phyloP scores from a whole-genome alignment of 2,113 vertebrate species.

The Girardinichthys multiradiatus region DNA sequence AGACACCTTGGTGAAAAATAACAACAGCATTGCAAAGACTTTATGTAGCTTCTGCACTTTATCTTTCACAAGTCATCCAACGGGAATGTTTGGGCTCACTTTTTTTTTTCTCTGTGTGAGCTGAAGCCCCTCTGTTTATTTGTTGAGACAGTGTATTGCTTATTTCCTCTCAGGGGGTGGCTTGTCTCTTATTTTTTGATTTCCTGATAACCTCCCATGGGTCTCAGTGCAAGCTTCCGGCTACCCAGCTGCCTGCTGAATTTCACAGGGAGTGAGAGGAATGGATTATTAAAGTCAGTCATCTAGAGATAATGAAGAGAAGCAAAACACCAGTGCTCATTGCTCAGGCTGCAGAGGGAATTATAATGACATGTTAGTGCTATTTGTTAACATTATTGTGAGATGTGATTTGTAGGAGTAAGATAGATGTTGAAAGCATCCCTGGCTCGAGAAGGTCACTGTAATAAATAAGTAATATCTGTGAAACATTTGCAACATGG shows the following conservation, averaged over 20 bases:
- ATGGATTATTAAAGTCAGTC: slow-evolving; percentile 75
- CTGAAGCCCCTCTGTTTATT: slow-evolving; percentile 60
- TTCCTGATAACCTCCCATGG: slow-evolving; percentile 76
- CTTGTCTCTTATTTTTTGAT: slow-evolving; percentile 74
- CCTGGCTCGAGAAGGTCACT: slow-evolving; percentile 38
- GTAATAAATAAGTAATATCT: slow-evolving; percentile 49
- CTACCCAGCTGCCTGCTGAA: slow-evolving; percentile 66
- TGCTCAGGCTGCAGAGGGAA: slow-evolving; percentile 62
- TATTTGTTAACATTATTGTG: slow-evolving; percentile 55
- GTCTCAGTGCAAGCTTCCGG: slow-evolving; percentile 61
- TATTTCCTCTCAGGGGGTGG: slow-evolving; percentile 58
- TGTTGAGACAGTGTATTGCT: slow-evolving; percentile 63
- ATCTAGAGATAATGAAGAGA: slow-evolving; percentile 81
- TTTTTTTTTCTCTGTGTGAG: slow-evolving; percentile 29
- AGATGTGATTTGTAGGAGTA: slow-evolving; percentile 31
- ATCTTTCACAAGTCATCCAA: slow-evolving; percentile 36
- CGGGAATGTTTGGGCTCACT: slow-evolving; percentile 32
- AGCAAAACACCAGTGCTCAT: slow-evolving; percentile 73
- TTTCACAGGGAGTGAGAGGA: slow-evolving; percentile 70
- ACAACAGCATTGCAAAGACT: slow-evolving; percentile 5
- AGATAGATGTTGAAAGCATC: slow-evolving; percentile 24
- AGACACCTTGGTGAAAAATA: slow-evolving; percentile 28
- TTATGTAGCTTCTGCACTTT: slow-evolving; percentile 37
- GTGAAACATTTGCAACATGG: slow-evolving; percentile 19
- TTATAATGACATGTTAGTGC: slow-evolving; percentile 61